Evolutionary conservation across 2,888 invertebrate genomes (phyloP).

Genomic region (Incurvaria masculella): DNA sequence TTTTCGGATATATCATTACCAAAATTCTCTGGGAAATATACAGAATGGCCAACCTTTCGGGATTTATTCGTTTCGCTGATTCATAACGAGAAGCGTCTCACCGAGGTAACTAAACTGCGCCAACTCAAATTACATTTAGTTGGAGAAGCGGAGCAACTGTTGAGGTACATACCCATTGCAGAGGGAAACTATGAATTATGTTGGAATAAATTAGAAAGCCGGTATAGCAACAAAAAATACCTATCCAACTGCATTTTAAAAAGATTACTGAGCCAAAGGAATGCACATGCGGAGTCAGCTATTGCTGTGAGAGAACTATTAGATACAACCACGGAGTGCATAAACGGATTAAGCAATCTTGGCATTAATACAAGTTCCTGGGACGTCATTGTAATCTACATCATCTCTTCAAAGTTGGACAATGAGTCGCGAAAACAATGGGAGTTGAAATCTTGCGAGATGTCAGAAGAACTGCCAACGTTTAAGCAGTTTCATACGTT

Average conservation of each 20-base stretch:
- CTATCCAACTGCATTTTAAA: conserved; percentile 1
- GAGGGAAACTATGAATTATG: conserved; percentile 4
- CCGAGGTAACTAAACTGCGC: conserved; percentile 2
- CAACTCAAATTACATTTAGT: conserved; percentile 2
- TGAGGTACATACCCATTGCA: neutral
- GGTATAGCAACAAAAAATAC: conserved; percentile 4
- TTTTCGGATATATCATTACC: too few relatives aligned
- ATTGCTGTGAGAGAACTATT: neutral
- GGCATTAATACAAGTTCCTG: neutral
- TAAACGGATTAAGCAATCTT: neutral
- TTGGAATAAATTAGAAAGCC: neutral
- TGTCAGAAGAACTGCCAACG: conserved; percentile 8
- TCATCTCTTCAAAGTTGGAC: conserved; percentile 4
- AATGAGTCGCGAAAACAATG: conserved; percentile 1
- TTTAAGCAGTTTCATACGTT: conserved; percentile 2
- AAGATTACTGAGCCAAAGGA: neutral
- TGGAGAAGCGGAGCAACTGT: conserved; percentile 1
- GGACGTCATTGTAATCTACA: conserved; percentile 4
- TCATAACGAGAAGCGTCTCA: conserved; percentile 1
- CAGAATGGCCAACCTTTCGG: conserved; percentile 7
- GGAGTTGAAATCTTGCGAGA: conserved; percentile 6
- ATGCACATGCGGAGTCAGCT: neutral
- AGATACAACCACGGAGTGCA: conserved; percentile 1
- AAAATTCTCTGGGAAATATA: conserved; percentile 2
- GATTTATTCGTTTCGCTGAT: conserved; percentile 6